Conservation (phyloP, 2,113 vertebrate genomes). For the Vimba vimba region DNA sequence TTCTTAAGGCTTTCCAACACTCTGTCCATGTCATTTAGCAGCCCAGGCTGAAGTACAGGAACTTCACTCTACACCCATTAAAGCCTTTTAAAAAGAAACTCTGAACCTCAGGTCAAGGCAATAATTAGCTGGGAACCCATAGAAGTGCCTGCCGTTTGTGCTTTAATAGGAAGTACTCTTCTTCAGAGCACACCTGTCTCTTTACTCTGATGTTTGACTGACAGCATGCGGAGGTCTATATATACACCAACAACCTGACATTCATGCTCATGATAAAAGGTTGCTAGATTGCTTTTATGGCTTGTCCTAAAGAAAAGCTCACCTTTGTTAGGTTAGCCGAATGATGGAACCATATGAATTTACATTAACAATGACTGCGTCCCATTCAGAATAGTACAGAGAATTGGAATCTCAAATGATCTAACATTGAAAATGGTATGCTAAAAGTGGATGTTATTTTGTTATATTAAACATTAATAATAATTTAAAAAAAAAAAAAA, state of each 20-base stretch:
- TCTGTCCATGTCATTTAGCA: conserved; percentile 6
- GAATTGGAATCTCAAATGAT: background rate
- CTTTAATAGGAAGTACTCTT: conserved; percentile 12
- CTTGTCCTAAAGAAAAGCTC: background rate
- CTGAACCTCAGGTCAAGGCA: conserved; percentile 5
- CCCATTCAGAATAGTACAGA: background rate
- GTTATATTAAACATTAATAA: background rate
- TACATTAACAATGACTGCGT: background rate
- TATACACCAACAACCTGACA: background rate
- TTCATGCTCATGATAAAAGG: background rate
- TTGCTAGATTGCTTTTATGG: background rate
- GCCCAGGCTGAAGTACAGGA: background rate
- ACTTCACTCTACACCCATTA: conserved; percentile 33
- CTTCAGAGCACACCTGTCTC: conserved; percentile 5
- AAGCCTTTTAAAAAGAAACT: conserved; percentile 26
- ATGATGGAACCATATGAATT: background rate
- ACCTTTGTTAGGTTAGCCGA: background rate
- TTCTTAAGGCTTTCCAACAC: conserved; percentile 13
- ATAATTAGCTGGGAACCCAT: background rate
- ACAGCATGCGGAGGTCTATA: background rate
- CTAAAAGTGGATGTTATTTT: background rate
- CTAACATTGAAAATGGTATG: background rate
- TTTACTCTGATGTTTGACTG: background rate
- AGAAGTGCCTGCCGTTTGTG: background rate
- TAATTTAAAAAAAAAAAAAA: too few relatives aligned